phyloP scores from a whole-genome alignment of 2,888 invertebrate genomes.

The Latrodectus elegans region DNA sequence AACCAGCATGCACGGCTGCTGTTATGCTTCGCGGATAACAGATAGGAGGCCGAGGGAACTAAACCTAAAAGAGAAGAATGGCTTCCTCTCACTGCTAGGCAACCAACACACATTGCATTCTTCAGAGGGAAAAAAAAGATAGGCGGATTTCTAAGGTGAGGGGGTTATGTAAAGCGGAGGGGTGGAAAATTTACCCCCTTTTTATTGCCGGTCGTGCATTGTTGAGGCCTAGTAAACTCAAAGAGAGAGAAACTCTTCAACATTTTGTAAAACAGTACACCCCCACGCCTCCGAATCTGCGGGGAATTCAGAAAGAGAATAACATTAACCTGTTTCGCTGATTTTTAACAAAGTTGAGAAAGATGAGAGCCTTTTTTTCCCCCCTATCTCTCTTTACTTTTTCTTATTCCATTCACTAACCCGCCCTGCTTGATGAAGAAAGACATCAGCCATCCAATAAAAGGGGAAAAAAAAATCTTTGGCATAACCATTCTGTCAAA shows the following conservation, averaged over 20 bases:
- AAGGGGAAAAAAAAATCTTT: constrained; percentile 39
- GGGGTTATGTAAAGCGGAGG: constrained; percentile 63
- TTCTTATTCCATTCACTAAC: not conserved
- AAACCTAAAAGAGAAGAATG: constrained; percentile 50
- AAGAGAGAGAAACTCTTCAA: constrained; percentile 14
- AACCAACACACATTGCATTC: constrained; percentile 30
- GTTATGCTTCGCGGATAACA: constrained; percentile 65
- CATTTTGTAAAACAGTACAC: constrained; percentile 6
- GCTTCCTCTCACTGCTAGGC: constrained; percentile 43
- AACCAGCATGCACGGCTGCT: constrained; percentile 50
- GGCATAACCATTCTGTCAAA: constrained; percentile 26
- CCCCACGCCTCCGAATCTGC: constrained; percentile 46
- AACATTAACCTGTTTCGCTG: constrained; percentile 65
- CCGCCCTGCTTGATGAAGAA: constrained; percentile 9
- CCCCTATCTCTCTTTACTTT: constrained; percentile 16
- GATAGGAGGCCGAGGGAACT: constrained; percentile 59
- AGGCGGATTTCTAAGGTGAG: constrained; percentile 58
- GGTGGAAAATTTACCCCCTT: constrained; percentile 42
- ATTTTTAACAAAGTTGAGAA: constrained; percentile 63
- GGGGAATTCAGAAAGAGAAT: constrained; percentile 41
- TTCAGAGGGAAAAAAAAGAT: constrained; percentile 38
- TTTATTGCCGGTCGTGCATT: constrained; percentile 3
- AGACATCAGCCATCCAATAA: constrained; percentile 41
- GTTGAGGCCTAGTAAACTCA: constrained; percentile 31
- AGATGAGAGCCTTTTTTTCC: constrained; percentile 5